Base-by-base conservation (phyloP, 37 sponge, comb jelly and placozoan genomes). In the Amphimedon queenslandica region DNA sequence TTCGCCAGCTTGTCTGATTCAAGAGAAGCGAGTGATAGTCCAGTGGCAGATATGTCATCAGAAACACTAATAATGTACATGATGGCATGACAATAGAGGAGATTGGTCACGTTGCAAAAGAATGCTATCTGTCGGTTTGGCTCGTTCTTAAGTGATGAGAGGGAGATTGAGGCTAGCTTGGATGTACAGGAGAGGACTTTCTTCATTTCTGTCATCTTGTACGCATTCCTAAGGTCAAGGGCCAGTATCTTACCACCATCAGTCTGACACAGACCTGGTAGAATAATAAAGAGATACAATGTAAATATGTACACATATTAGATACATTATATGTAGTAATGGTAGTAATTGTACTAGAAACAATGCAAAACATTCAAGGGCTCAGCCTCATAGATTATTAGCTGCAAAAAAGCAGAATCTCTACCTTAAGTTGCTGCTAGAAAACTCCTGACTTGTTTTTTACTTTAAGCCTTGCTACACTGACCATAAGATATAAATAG, bases 81-180 rank as follows among this genome's bases (percentile, higher is more conserved):
- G 51, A 84, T 27, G 23, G 80, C 64, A 71, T 94, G 94, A 23
- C 60, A 35, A 64, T 88, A 83, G 23, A 85, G 73, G 16, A 86
- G n/a, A 58, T 94, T 94, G 42, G 60, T 31, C 4, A 94, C 71
- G 66, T 94, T 94, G 76, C 74, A 47, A 38, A 58, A 90, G 84
- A 94, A 94, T 37, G 66, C 69, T 37, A 79, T 69, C 57, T 77
- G 73, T 40, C 85, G 65, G 37, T 70, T 53, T 39, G 57, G 47
- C 10, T 77, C 58, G 53, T 74, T 63, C 20, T 69, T 35, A 42
- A 89, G 74, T 2, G 58, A 38, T 11, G 18, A 37, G 37, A 91
- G 80, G 37, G 87, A 75, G 18, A 87, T 41, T 34, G 61, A 43
- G n/a, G 80, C 71, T 0, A 91, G 43, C 31, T 42, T 40, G 20